Evolutionary conservation across 2,797 vertebrate genomes (phyloP), one percentile per base, ranked within the genome.

Genomic region (Lagocephalus sceleratus): DNA sequence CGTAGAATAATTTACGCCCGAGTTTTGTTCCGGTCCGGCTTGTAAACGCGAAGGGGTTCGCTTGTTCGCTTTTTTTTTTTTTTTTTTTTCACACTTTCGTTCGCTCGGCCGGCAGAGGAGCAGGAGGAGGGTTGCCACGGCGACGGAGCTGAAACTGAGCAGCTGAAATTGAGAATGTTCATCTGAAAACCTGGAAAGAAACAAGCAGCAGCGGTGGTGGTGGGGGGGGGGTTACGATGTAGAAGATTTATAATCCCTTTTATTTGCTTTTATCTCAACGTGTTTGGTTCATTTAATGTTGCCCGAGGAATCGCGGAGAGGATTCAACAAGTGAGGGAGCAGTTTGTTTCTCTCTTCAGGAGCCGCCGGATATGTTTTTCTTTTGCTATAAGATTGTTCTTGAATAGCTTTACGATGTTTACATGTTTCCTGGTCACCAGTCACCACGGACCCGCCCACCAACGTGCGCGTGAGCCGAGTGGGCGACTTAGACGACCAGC

Each of bases 401-500:
- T 62, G 47, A 58, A 62, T 46, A 51, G 64, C 41, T 7, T 7
- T 20, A 22, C 23, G 45, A 38, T 46, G 23, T 9, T 20, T 42
- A 23, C 7, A 57, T 14, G 11, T 35, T 35, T 32, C 25, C 25
- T 41, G 58, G 41, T 64, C 41, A 16, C n/a, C 76, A 98, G 95
- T 97, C 71, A 97, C 95, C 73, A 98, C 95, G 0, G 95, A 97
- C 76, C 93, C 95, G 0, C 95, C 95, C 0, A 79, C 89, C 0
- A 91, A 95, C 1, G 92, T 98, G 56, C 92, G 93, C 15, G 94
- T 97, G 82, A 96, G 89, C 82, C 89, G 94, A 0, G 91, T 97
- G 0, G 95, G 95, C 0, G 90, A 93, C 71, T 88, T 97, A 22
- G 94, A 95, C 60, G 95, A 98, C 85, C 95, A 98, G 87, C 90